Evolutionary conservation across 1,140 invertebrate species (phyloP), one percentile per base, ranked within the genome.

Genomic region (Zaprionus taronus): DNA sequence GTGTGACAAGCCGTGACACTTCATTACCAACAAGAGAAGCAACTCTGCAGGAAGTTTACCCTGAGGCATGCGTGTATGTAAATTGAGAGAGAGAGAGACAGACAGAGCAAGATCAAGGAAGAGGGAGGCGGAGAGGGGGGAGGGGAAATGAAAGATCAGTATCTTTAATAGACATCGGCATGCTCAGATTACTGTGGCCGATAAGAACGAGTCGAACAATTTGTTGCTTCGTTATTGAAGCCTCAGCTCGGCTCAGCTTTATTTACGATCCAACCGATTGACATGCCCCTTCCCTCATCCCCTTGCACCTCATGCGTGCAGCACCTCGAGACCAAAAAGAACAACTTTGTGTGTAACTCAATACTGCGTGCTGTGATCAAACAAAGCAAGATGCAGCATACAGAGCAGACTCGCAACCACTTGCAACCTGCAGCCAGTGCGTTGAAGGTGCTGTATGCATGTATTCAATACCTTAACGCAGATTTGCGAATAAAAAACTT

Each of bases 161-260:
- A 80, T 80, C 72, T 80, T 72, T 61, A 66, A 80, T 86, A 87
- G 77, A 83, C 77, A 80, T 83, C 57, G 67, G 53, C 41, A 28
- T 69, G 68, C 80, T 89, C 84, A 83, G 83, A 87, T 87, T 89
- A 83, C 83, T 73, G 80, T 60, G 72, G 72, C 77, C 66, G 83
- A 86, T 87, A 86, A 44, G 44, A 34, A 44, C 67, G 57, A 77
- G 56, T 56, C 72, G 53, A 76, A 58, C 73, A 75, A 78, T 87
- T 74, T 78, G 80, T 75, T 80, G 69, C 70, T 75, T 62, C 62
- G 66, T 71, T 82, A 73, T 81, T 86, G 65, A 81, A 72, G 66
- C 49, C 76, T 57, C 41, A 6, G 15, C 6, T n/a, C 15, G 41
- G 41, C n/a, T 47, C n/a, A 47, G 57, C 34, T 47, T 71, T 77